Base-by-base conservation (phyloP, 2,797 vertebrate genomes). In the Scyliorhinus canicula region DNA sequence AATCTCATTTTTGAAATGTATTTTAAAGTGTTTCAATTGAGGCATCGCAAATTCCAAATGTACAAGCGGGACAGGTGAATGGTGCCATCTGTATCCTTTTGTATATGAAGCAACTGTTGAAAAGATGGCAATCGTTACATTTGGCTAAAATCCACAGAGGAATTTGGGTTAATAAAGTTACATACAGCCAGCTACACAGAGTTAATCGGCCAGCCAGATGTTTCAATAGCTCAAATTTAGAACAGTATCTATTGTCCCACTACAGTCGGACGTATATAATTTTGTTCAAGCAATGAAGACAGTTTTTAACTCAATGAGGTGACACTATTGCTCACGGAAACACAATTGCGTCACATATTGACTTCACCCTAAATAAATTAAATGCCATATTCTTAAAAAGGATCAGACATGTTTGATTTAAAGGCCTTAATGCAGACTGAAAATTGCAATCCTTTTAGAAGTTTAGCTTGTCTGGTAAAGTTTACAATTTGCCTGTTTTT, bases 21-120 rank as follows among this genome's bases (percentile, higher is more conserved):
- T n/a, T 63, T 91, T 91, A n/a, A 91, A 91, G 52, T 88, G 31
- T 88, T 88, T 88, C 31, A 88, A 88, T 16, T n/a, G 85, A 57
- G n/a, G 31, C 60, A 47, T 91, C 88, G 40, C 8, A 21, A n/a
- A 12, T n/a, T 19, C 35, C n/a, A 63, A 14, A 24, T 91, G 57
- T 91, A 91, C 16, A 91, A 40, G 8, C 26, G 26, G 31, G 19
- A 35, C 35, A 63, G 16, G 57, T 44, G 57, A 63, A 63, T 60
- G 88, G 60, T 91, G 44, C 7, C 57, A 60, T 21, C 86, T 11
- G n/a, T 57, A 90, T 90, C 35, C 55, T 60, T 90, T 2, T 60
- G 19, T 88, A 55, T 57, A 57, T 16, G 28, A 88, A 88, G 50
- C 14, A 79, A 85, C 14, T n/a, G 31, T 60, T 57, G 28, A 35